Conservation (phyloP, 1,140 invertebrate genomes). For the Macrotrachela quadricornifera region DNA sequence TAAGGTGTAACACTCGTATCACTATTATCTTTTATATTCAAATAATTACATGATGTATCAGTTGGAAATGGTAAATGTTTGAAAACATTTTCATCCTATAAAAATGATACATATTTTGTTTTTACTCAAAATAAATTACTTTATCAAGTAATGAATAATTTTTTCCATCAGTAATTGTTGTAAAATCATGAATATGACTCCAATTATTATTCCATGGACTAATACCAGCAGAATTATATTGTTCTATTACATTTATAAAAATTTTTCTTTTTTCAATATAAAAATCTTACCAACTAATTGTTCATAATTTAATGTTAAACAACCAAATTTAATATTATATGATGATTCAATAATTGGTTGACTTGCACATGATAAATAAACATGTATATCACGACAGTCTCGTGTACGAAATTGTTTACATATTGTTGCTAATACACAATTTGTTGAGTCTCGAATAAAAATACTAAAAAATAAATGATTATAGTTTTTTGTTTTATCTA, state of each 20-base stretch:
- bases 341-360: conserved; percentile 42
- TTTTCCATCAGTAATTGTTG: conserved; percentile 31
- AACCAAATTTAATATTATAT: conserved; percentile 35
- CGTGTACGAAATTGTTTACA: conserved; percentile 42
- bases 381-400: conserved; percentile 38
- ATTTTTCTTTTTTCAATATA: background rate
- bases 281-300: conserved; percentile 32
- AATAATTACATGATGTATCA: conserved; percentile 11
- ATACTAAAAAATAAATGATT: conserved; percentile 29
- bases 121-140: conserved; percentile 11
- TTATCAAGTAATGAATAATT: conserved; percentile 30
- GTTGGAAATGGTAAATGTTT: too few species aligned
- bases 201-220: conserved; percentile 39
- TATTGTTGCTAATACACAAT: conserved; percentile 36
- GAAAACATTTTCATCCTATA: too few species aligned
- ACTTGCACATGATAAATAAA: conserved; percentile 37
- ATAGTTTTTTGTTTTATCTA: too few species aligned
- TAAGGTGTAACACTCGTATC: conserved; percentile 26
- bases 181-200: conserved; percentile 39
- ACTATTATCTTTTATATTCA: conserved; percentile 13
- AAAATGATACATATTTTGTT: background rate
- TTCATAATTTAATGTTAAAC: conserved; percentile 36
- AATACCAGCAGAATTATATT: conserved; percentile 33
- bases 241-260: conserved; percentile 25
- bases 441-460: conserved; percentile 39